Base-by-base conservation (phyloP, 2,113 vertebrate genomes). In the Vulpes lagopus region DNA sequence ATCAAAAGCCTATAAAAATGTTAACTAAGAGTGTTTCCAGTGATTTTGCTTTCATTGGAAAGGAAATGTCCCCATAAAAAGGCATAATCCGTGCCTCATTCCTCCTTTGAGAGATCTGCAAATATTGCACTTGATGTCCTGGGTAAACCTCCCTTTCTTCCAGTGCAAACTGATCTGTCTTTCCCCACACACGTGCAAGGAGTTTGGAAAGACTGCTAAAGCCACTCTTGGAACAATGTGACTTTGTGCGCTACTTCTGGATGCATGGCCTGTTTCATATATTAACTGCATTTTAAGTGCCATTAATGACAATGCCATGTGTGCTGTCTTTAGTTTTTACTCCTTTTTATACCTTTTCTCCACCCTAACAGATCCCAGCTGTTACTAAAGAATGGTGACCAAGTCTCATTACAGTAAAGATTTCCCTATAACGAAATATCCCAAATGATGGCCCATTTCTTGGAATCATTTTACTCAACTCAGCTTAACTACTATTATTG, bases 1-100 rank as follows among this genome's bases (percentile, higher is more conserved):
- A 98, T 98, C 96, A 98, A 98, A 98, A 98, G 98, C 97, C 95
- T 82, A 98, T 98, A 98, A 98, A 98, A 99, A 98, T 93, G 98
- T 98, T 99, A 98, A 98, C 97, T 87, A 98, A 98, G 98, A 98
- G 97, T 98, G 98, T 98, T 99, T 98, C 97, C 98, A 97, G 96
- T 98, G 98, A 98, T 98, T 98, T 98, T 98, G 97, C 98, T 99
- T 98, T 99, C 98, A 96, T 96, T 98, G 98, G 98, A 98, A 97
- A 97, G 97, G 98, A 98, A 98, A 98, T 97, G 98, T 98, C 98
- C 98, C 98, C 98, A 98, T 99, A 98, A 99, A 99, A 99, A 99
- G 98, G 98, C 98, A 98, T 98, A 98, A 93, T 98, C 97, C 96
- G 97, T 91, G 93, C 97, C 71, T 97, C 90, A 30, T 86, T 92